Conservation (phyloP, 2,888 invertebrate genomes). For the Lasioglossum vierecki region DNA sequence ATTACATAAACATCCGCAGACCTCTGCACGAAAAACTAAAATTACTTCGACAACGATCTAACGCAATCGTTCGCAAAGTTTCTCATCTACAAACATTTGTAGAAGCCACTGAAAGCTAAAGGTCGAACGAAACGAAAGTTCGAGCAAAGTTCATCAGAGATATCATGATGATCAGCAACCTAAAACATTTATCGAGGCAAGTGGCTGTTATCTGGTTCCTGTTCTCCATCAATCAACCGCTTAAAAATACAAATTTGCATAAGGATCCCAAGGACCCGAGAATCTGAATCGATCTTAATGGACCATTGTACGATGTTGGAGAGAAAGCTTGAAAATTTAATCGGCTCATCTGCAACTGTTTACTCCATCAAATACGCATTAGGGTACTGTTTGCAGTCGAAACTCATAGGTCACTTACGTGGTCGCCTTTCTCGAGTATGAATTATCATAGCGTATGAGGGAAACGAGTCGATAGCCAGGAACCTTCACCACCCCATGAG, state of each 20-base stretch:
- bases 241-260: neutral
- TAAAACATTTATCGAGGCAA: neutral
- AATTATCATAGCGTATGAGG: neutral
- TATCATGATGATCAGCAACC: neutral
- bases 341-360: neutral
- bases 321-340: neutral
- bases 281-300: neutral
- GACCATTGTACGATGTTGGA: neutral
- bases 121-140: neutral
- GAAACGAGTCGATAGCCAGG: neutral
- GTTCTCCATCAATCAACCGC: neutral
- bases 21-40: no score
- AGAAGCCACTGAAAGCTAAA: neutral
- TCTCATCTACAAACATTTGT: neutral
- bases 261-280: neutral
- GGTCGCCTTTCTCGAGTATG: neutral
- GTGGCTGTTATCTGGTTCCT: neutral
- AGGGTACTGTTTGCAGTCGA: neutral
- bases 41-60: no score
- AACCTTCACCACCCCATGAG: constrained; percentile 2
- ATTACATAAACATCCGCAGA: no score
- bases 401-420: neutral
- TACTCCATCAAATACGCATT: neutral
- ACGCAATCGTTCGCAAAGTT: neutral
- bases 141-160: neutral